Conservation (phyloP, 2,113 vertebrate genomes). For the Urocitellus parryii region DNA sequence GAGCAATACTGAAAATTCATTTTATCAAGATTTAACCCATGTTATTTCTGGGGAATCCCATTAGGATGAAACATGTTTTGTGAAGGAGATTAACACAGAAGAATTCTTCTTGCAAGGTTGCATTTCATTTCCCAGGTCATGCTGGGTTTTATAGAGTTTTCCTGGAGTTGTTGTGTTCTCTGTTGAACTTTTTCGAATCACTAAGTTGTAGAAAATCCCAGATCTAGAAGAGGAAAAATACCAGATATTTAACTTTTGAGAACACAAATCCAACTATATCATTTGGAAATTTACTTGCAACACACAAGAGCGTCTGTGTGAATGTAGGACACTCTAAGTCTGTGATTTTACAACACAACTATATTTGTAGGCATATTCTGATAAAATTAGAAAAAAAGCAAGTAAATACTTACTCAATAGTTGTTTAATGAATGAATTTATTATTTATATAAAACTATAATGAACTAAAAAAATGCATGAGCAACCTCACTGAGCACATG, state of each 20-base stretch:
- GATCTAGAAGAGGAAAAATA: slow-evolving; percentile 27
- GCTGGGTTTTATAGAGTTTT: background rate
- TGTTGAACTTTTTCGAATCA: slow-evolving; percentile 27
- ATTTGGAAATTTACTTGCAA: slow-evolving; percentile 51
- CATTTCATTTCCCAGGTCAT: background rate
- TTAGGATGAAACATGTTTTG: background rate
- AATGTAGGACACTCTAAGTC: background rate
- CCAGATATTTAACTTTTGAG: slow-evolving; percentile 23
- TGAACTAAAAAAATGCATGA: background rate
- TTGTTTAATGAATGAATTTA: background rate
- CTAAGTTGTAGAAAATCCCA: slow-evolving; percentile 45
- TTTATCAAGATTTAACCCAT: background rate
- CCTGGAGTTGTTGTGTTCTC: background rate
- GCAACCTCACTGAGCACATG: background rate
- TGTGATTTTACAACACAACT: slow-evolving; percentile 44
- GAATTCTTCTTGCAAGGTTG: background rate
- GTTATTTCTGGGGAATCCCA: background rate
- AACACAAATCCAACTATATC: background rate
- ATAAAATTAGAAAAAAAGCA: background rate
- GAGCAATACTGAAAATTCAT: background rate
- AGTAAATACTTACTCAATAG: background rate
- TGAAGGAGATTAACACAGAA: no score
- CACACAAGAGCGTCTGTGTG: no score
- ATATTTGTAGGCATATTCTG: background rate
- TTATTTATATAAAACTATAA: slow-evolving; percentile 3